Conservation (phyloP, 2,113 vertebrate genomes). For the Zapornia atra region DNA sequence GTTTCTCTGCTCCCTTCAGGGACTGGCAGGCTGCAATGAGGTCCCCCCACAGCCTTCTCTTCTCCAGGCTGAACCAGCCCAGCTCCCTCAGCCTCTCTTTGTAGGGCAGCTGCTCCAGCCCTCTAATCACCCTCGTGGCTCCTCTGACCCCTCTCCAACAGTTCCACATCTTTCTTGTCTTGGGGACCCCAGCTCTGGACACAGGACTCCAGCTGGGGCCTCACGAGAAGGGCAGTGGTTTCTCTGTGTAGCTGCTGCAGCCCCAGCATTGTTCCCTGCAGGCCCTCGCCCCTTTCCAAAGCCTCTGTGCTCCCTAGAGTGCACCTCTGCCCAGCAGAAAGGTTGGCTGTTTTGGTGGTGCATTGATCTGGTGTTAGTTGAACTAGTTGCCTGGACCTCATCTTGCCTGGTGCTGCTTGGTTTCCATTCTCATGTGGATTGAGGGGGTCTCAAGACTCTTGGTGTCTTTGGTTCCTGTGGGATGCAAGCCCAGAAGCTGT, state of each 20-base stretch:
- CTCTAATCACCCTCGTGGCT: too few relatives aligned
- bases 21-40: too few relatives aligned
- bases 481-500: neutral
- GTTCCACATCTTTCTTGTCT: too few relatives aligned
- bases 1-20: too few relatives aligned
- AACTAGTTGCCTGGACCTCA: neutral
- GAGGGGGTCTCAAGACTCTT: accelerated
- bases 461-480: neutral
- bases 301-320: neutral
- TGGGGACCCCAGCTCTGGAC: too few relatives aligned
- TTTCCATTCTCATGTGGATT: neutral
- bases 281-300: neutral
- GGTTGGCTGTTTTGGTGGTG: accelerated
- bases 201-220: too few relatives aligned
- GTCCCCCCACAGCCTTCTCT: too few relatives aligned
- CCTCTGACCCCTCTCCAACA: too few relatives aligned
- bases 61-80: too few relatives aligned
- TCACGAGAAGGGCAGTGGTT: neutral
- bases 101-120: too few relatives aligned
- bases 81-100: too few relatives aligned
- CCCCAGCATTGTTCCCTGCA: accelerated
- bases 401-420: neutral
- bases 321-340: neutral
- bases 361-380: neutral
- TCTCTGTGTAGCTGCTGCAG: neutral